phyloP scores from a whole-genome alignment of 1,140 invertebrate genomes.

The Nixonia krombeini region DNA sequence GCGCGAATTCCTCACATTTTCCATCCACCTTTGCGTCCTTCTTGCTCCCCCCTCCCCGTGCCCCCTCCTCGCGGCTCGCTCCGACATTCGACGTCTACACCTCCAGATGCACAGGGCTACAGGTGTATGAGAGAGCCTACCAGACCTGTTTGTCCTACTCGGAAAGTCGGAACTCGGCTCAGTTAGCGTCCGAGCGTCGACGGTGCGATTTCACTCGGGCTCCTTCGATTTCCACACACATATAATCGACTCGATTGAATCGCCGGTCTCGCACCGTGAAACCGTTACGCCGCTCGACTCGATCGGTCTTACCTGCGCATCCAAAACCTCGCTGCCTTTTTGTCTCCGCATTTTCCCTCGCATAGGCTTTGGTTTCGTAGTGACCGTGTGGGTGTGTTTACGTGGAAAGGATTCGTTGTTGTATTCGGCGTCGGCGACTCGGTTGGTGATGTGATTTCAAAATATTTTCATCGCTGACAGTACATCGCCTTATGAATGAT shows the following conservation, averaged over 20 bases:
- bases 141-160: constrained; percentile 50
- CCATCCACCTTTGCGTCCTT: constrained; percentile 17
- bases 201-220: constrained; percentile 48
- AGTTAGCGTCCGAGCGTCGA: constrained; percentile 59
- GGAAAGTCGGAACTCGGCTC: too few species aligned
- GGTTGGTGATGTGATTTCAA: too few species aligned
- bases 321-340: not conserved
- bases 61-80: constrained; percentile 30
- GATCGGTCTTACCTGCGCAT: not conserved
- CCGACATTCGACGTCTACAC: constrained; percentile 40
- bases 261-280: constrained; percentile 3
- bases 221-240: constrained; percentile 9
- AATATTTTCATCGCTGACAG: too few species aligned
- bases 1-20: constrained; percentile 28
- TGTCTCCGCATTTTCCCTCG: too few species aligned
- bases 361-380: too few species aligned
- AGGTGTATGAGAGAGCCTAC: constrained; percentile 56
- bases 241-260: constrained; percentile 19
- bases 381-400: too few species aligned
- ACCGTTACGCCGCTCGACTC: constrained; percentile 7
- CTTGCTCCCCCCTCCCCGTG: constrained; percentile 41
- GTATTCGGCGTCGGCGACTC: too few species aligned
- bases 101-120: constrained; percentile 39
- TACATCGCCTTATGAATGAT: too few species aligned
- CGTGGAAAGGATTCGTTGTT: too few species aligned